Base-by-base conservation (phyloP, 2,888 invertebrate species). In the Microdon myrmicae region DNA sequence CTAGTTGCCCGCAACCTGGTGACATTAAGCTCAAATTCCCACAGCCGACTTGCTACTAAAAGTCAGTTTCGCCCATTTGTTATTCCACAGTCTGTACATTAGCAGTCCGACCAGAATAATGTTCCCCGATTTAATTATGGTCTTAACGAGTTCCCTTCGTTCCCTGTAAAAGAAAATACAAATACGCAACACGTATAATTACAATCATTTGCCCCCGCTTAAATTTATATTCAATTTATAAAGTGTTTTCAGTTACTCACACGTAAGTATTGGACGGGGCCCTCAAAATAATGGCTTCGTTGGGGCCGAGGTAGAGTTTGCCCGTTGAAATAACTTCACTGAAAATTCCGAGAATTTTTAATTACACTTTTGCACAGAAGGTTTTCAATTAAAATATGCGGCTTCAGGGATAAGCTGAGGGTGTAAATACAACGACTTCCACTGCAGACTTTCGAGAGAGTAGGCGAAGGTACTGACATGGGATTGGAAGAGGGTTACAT, bases 31-130 rank as follows among this genome's bases (percentile, higher is more conserved):
- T 49, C 32, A 61, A 29, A 56, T 37, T 32, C 44, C 44, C 8
- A 8, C 13, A 22, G 14, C 44, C 8, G 45, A 51, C 47, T 56
- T 67, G n/a, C n/a, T n/a, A 68, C 75, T 71, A 61, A 77, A 74
- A 70, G 70, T 75, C 47, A 77, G 72, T 72, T 76, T 77, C n/a
- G 75, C 73, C 77, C 77, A 78, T 69, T 78, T 77, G 69, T 73
- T 75, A 31, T 75, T 74, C 77, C 78, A 78, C 60, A 78, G 70
- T 69, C 74, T 77, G 64, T 73, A 77, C 70, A 77, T 71, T 48
- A 78, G 45, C 47, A 78, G 53, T 3, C 73, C 77, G 19, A 78
- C 75, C 48, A 78, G 68, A 35, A 78, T 73, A 35, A 78, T 72
- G 68, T 77, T 77, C 7, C 70, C 72, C 10, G 73, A 74, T 70